Evolutionary conservation across 1,140 invertebrate species (phyloP).

Genomic region (Oreohelix idahoensis): DNA sequence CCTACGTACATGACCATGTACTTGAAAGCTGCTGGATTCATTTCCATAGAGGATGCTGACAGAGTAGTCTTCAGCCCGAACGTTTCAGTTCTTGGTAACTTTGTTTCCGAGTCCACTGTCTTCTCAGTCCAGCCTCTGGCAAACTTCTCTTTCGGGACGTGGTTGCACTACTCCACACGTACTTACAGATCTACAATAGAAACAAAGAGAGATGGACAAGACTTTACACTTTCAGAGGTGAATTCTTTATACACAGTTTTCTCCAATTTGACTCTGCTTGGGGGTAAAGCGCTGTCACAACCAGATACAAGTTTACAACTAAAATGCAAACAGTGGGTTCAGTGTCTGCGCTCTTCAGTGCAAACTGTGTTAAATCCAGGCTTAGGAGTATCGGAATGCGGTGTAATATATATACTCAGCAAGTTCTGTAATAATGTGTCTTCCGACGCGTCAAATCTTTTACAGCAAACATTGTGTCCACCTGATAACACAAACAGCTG

Average conservation of each 20-base stretch:
- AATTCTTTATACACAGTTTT: slow-evolving; percentile 31
- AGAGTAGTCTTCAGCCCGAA: neutral
- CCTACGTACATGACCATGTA: neutral
- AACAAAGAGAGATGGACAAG: neutral
- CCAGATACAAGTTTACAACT: neutral
- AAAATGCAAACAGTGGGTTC: slow-evolving; percentile 32
- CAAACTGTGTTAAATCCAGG: neutral
- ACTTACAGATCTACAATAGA: neutral
- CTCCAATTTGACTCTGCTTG: slow-evolving; percentile 30
- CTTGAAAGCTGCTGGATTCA: neutral
- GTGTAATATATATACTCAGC: slow-evolving; percentile 31
- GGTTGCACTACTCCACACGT: slow-evolving; percentile 8
- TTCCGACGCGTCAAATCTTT: neutral
- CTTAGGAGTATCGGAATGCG: slow-evolving; percentile 6
- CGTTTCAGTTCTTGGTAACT: slow-evolving; percentile 30
- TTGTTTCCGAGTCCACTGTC: neutral
- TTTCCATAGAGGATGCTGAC: neutral
- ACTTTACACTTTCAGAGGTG: slow-evolving; percentile 22
- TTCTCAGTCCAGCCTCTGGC: neutral
- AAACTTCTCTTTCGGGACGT: slow-evolving; percentile 36
- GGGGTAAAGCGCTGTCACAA: slow-evolving; percentile 5
- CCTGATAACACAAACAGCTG: neutral
- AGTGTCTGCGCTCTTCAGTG: slow-evolving; percentile 1
- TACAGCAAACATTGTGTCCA: slow-evolving; percentile 29
- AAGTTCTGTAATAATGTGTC: neutral